A percentile compares a stretch with the other conserved stretches of the same genome.
These are phyloP conservation scores for Ormyrus rosae DNA, from an alignment of 2,888 invertebrate genomes.

Conservation along the genomic window DNA sequence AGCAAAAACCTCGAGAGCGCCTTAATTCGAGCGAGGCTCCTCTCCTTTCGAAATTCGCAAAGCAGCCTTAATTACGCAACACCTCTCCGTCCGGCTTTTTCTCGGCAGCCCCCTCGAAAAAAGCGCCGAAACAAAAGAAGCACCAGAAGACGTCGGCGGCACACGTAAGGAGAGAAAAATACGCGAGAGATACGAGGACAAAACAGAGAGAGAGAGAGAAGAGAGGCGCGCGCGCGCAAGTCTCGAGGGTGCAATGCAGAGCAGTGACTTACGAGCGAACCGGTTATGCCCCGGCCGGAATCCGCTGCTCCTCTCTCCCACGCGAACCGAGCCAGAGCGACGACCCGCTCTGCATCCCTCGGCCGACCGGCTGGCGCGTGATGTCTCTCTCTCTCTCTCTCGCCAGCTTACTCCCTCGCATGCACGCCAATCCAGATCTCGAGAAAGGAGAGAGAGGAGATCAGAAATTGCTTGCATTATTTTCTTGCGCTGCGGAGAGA, in stretches of 20 bases:
- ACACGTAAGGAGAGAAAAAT: constrained; percentile 2
- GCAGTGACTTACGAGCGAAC: constrained; percentile 58
- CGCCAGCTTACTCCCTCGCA: constrained; percentile 31
- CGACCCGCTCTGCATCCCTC: constrained; percentile 51
- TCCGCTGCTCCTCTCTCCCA: constrained; percentile 66
- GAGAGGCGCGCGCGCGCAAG: constrained; percentile 21
- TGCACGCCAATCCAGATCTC: constrained; percentile 63
- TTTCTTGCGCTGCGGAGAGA: constrained; percentile 44
- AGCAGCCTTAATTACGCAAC: constrained; percentile 51
- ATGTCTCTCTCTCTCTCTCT: constrained; percentile 23
- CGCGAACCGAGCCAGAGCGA: constrained; percentile 53
- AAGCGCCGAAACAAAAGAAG: constrained; percentile 1
- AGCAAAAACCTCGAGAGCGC: constrained; percentile 48
- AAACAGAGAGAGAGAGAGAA: constrained; percentile 18
- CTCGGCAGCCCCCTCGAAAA: neutral
- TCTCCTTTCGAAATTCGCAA: constrained; percentile 13
- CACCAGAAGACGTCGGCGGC: constrained; percentile 2
- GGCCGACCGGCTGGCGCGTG: constrained; percentile 31
- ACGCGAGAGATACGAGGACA: constrained; percentile 19
- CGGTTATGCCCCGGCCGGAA: constrained; percentile 56
- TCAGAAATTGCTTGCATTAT: constrained; percentile 68
- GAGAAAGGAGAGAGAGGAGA: constrained; percentile 57
- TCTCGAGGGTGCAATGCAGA: constrained; percentile 50
- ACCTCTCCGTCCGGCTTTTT: constrained; percentile 31
- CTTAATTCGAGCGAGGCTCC: constrained; percentile 36